Conservation (phyloP, 2,797 vertebrate genomes). For the Phaenicophaeus curvirostris region DNA sequence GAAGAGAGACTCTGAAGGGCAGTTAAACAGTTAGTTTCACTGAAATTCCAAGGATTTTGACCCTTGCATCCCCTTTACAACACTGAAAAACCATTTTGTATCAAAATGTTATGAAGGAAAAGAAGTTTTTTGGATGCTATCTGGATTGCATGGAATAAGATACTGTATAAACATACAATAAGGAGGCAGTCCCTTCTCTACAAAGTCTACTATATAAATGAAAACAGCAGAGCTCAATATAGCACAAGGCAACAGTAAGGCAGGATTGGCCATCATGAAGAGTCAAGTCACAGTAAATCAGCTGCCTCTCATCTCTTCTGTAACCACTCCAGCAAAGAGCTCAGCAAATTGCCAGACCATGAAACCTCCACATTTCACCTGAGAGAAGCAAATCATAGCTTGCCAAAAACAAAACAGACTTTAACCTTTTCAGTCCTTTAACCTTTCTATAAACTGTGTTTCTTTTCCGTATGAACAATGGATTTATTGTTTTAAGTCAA, state of each 20-base stretch:
- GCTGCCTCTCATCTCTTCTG: neutral
- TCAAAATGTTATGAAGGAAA: neutral
- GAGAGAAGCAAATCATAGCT: neutral
- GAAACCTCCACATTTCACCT: constrained; percentile 32
- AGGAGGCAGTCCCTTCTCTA: neutral
- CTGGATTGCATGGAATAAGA: neutral
- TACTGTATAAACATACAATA: neutral
- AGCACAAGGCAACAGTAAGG: neutral
- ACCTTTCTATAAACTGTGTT: constrained; percentile 67
- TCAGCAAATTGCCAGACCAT: neutral
- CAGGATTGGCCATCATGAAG: fast-evolving
- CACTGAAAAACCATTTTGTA: neutral
- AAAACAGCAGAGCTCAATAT: neutral
- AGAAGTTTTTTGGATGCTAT: neutral
- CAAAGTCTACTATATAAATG: neutral
- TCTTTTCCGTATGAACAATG: constrained; percentile 78
- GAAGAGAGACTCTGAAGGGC: neutral
- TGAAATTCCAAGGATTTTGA: neutral
- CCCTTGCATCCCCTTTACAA: neutral
- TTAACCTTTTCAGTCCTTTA: constrained; percentile 66
- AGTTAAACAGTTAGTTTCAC: neutral
- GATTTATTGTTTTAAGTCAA: constrained; percentile 76
- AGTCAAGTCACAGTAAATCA: neutral
- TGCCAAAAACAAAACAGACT: constrained; percentile 53
- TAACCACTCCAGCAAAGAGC: neutral